Evolutionary conservation across 35 echinoderm and acorn worm species (phyloP).

Genomic region (Ophiothrix spiculata): DNA sequence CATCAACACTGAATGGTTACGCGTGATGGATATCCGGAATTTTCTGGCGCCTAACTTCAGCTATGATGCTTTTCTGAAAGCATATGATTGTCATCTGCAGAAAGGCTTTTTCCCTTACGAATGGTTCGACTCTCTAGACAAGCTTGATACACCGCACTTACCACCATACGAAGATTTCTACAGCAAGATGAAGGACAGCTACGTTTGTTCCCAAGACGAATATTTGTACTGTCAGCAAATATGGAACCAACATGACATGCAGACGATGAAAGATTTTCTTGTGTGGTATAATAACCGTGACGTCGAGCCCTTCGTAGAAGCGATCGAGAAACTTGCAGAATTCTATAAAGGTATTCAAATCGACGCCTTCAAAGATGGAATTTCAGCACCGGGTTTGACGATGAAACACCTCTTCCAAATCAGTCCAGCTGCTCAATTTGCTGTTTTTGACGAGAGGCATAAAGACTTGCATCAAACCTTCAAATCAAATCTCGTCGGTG

Average conservation of each 20-base stretch:
- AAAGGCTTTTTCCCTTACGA: slow-evolving; percentile 42
- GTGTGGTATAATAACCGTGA: slow-evolving; percentile 34
- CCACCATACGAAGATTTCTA: slow-evolving; percentile 35
- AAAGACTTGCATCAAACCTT: no score
- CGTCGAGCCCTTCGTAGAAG: slow-evolving; percentile 33
- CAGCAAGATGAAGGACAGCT: slow-evolving; percentile 13
- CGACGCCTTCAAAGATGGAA: slow-evolving; percentile 36
- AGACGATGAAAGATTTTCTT: slow-evolving; percentile 41
- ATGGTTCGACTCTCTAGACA: slow-evolving; percentile 31
- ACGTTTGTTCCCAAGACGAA: slow-evolving; percentile 18
- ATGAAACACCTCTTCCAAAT: slow-evolving; percentile 23
- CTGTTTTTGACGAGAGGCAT: no score
- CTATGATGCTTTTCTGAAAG: slow-evolving; percentile 39
- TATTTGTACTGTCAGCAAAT: slow-evolving; percentile 4
- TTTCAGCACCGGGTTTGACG: slow-evolving; percentile 11
- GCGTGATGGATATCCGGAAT: slow-evolving; percentile 49
- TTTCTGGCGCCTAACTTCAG: slow-evolving; percentile 36
- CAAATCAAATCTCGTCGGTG: slow-evolving; percentile 9
- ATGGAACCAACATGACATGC: slow-evolving; percentile 22
- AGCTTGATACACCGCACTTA: slow-evolving; percentile 7
- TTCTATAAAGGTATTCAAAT: slow-evolving; percentile 30
- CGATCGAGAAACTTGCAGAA: slow-evolving; percentile 30
- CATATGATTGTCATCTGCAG: slow-evolving; percentile 23
- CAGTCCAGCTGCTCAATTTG: slow-evolving; percentile 8
- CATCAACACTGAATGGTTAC: slow-evolving; percentile 22